Base-by-base conservation (phyloP, 2,113 vertebrate species). In the Leptobrachium ailaonicum region DNA sequence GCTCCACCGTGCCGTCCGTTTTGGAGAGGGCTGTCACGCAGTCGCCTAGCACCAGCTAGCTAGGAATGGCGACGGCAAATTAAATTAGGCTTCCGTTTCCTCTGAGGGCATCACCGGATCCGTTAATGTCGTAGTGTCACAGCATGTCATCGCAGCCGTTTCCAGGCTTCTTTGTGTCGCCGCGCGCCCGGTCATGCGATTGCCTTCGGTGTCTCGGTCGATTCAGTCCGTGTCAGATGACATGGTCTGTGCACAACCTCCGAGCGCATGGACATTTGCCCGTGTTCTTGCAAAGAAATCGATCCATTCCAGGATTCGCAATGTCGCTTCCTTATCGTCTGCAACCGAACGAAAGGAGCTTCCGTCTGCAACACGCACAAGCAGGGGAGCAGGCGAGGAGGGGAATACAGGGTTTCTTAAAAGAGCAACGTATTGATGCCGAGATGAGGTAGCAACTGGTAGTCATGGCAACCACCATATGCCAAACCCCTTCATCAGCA, bases 1-100 rank as follows among this genome's bases (percentile, higher is more conserved):
- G 95, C 94, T 98, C 95, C 95, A 95, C 95, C 88, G 89, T 92
- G 90, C 94, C 90, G 92, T 94, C 94, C 94, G 94, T 95, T 88
- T 90, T 95, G 92, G 90, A 87, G 83, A 32, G 47, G 32, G 9
- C 63, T 20, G 60, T 64, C 42, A 66, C 13, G 14, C 32, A 73
- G 9, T 64, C 43, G 64, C 8, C 4, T 8, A 42, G 40, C 41
- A 45, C 8, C 3, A 20, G 40, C 5, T 2, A 14, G 14, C 40
- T 8, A 12, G 20, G 68, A 50, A 64, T 32, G 20, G 62, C 6
- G 62, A 32, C 2, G n/a, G 40, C 12, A 44, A 12, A 66, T 71
- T 75, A 62, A n/a, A 58, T 60, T 63, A 12, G 43, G 50, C 7
- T 47, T 68, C 64, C 4, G 70, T 45, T 62, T 67, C 20, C 42